Percentiles rank a stretch among this genome's conserved stretches.
Conservation (phyloP, 1,140 invertebrate species). For the Caenorhabditis elegans region DNA sequence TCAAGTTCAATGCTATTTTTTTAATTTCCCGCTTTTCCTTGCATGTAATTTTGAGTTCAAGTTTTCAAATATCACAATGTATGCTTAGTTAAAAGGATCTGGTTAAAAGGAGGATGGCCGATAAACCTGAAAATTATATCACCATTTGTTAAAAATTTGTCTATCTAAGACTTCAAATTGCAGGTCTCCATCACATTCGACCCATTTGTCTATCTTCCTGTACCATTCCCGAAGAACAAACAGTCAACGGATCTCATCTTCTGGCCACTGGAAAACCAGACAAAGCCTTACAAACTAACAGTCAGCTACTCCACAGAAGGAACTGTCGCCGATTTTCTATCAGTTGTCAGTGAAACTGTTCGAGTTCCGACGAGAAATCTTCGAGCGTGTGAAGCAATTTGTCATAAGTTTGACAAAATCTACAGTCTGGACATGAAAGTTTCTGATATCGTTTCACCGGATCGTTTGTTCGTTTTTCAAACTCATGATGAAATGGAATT, state of each 20-base stretch:
- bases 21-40: too few relatives aligned
- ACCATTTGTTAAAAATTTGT: too few relatives aligned
- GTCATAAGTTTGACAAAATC: constrained; percentile 63
- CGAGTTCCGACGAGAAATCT: constrained; percentile 28
- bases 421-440: constrained; percentile 55
- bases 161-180: too few relatives aligned
- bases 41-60: too few relatives aligned
- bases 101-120: too few relatives aligned
- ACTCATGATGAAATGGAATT: constrained; percentile 38
- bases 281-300: constrained; percentile 66
- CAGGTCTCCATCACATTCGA: constrained; percentile 73
- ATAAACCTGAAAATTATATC: too few relatives aligned
- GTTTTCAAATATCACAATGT: too few relatives aligned
- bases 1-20: too few relatives aligned
- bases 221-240: constrained; percentile 71
- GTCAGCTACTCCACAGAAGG: constrained; percentile 45
- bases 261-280: constrained; percentile 66
- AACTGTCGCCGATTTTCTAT: constrained; percentile 42
- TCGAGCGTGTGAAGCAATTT: constrained; percentile 61
- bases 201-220: constrained; percentile 72
- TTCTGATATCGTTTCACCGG: constrained; percentile 57
- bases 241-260: constrained; percentile 62
- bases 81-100: too few relatives aligned
- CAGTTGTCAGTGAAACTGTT: constrained; percentile 33
- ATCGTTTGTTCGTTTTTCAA: constrained; percentile 65